Evolutionary conservation across 2,113 vertebrate genomes (phyloP).

Genomic region (Pluvialis apricaria): DNA sequence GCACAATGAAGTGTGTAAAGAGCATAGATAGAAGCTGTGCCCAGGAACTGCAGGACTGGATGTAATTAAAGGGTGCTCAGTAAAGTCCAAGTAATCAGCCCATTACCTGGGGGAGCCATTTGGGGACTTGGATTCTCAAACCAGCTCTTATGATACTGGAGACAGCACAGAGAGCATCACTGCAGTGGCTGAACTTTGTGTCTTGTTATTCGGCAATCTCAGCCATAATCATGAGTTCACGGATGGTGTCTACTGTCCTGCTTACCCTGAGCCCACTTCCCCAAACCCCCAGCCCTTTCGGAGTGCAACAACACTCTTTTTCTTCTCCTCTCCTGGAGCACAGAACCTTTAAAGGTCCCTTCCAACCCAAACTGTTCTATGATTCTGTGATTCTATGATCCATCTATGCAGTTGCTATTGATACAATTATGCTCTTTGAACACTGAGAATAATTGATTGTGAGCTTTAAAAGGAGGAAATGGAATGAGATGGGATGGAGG

Average conservation of each 20-base stretch:
- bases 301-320: not conserved
- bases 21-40: not conserved
- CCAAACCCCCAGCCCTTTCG: not conserved
- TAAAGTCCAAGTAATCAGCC: not conserved
- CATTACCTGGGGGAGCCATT: not conserved
- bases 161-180: not conserved
- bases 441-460: not conserved
- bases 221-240: not conserved
- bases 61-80: conserved; percentile 25
- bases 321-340: no score
- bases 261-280: not conserved
- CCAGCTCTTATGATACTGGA: not conserved
- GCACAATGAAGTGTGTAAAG: not conserved
- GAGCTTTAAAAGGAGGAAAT: not conserved
- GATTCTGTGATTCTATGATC: not conserved
- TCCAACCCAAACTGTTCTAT: not conserved
- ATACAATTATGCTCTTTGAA: not conserved
- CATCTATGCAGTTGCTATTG: not conserved
- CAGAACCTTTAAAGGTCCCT: not conserved
- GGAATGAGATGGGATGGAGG: not conserved
- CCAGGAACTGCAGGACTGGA: not conserved
- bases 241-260: not conserved
- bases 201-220: not conserved
- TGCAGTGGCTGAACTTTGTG: not conserved
- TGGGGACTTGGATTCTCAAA: not conserved